Evolutionary conservation across 2,113 vertebrate genomes (phyloP).

Genomic region (Elachura formosa): DNA sequence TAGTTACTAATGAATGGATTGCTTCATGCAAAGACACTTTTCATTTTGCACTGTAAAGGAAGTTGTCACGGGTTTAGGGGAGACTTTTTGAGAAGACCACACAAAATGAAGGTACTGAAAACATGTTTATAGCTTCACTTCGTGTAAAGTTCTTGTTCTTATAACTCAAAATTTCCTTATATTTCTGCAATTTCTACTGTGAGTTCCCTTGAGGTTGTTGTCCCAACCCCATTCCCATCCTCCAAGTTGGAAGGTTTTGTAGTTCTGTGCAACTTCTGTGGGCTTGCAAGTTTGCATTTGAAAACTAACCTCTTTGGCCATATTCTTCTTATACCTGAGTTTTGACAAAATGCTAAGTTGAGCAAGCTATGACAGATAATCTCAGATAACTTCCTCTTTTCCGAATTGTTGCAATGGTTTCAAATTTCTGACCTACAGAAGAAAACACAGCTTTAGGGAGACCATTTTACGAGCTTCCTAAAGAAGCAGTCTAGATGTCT

Average conservation of each 20-base stretch:
- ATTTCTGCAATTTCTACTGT: background rate
- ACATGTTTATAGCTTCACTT: background rate
- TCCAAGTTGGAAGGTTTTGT: background rate
- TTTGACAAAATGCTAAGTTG: background rate
- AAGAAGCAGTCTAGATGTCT: background rate
- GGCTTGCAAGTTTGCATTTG: background rate
- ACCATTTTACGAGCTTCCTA: background rate
- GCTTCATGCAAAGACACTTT: background rate
- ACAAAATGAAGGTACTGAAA: background rate
- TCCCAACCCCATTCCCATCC: rapidly evolving
- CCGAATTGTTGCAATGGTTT: background rate
- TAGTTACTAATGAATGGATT: background rate
- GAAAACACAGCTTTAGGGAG: background rate
- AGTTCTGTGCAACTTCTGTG: background rate
- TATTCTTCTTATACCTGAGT: background rate
- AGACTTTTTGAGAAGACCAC: background rate
- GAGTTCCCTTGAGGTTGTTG: background rate
- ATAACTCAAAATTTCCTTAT: background rate
- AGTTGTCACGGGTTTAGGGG: background rate
- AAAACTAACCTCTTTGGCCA: background rate
- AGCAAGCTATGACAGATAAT: background rate
- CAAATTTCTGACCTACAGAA: background rate
- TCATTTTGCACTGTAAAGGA: background rate
- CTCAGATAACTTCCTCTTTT: background rate
- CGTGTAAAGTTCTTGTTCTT: background rate